Conservation (phyloP, 2,888 invertebrate species). For the Pseudolycoriella hygida region DNA sequence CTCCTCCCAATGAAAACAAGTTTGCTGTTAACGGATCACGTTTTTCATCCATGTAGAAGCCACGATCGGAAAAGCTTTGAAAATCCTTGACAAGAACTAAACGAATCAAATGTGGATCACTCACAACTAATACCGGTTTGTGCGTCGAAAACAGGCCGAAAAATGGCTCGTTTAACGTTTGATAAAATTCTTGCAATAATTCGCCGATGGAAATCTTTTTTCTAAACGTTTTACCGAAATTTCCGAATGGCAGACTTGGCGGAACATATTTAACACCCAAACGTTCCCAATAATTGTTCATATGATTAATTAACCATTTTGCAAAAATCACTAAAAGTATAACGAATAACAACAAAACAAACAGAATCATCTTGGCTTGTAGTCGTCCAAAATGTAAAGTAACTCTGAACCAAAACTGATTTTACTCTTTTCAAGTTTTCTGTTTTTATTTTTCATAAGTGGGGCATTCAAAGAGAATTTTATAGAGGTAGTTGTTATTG, state of each 20-base stretch:
- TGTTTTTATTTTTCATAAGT: too few relatives aligned
- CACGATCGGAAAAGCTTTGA: constrained; percentile 38
- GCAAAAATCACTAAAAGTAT: too few relatives aligned
- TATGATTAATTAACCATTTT: too few relatives aligned
- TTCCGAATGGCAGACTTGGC: constrained; percentile 39
- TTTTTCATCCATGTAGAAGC: constrained; percentile 34
- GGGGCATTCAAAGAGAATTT: too few relatives aligned
- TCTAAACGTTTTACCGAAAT: constrained; percentile 33
- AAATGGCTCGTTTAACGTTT: constrained; percentile 19
- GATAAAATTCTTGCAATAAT: constrained; percentile 34
- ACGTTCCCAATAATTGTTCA: constrained; percentile 10
- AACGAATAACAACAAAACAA: too few relatives aligned
- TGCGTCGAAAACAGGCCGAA: constrained; percentile 39
- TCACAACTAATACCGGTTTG: constrained; percentile 34
- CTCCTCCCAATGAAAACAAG: constrained; percentile 35
- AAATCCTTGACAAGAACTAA: constrained; percentile 38
- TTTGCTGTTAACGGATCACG: constrained; percentile 37
- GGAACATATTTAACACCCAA: constrained; percentile 29
- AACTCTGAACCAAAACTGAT: too few relatives aligned
- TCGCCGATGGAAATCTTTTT: constrained; percentile 37
- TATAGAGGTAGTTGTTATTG: too few relatives aligned
- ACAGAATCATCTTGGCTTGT: too few relatives aligned
- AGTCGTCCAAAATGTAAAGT: too few relatives aligned
- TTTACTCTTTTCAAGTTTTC: too few relatives aligned
- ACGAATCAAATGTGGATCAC: constrained; percentile 39